Conservation (phyloP, 2,888 invertebrate genomes). For the Lymantria dispar region DNA sequence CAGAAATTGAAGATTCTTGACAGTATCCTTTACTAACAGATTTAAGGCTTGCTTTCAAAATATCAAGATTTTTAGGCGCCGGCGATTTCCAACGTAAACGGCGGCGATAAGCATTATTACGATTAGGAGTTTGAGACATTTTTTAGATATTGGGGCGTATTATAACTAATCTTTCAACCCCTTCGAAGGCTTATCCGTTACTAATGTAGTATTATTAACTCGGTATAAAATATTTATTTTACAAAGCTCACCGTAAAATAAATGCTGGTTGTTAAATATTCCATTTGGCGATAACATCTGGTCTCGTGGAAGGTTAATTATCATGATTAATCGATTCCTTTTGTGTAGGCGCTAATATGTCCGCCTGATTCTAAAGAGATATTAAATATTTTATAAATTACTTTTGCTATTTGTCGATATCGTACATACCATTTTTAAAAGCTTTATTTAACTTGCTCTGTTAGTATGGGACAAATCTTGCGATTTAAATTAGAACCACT, state of each 20-base stretch:
- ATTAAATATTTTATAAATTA: background rate
- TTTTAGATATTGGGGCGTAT: slow-evolving; percentile 5
- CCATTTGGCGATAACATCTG: slow-evolving; percentile 67
- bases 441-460: too few species aligned
- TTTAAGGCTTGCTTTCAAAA: slow-evolving; percentile 57
- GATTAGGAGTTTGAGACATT: background rate
- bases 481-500: too few species aligned
- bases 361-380: slow-evolving; percentile 25
- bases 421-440: too few species aligned
- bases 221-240: slow-evolving; percentile 4
- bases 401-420: too few species aligned
- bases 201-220: background rate
- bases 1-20: slow-evolving; percentile 71
- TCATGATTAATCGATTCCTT: slow-evolving; percentile 67
- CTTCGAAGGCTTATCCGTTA: background rate
- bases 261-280: slow-evolving; percentile 64
- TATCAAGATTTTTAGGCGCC: slow-evolving; percentile 35
- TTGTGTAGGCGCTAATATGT: slow-evolving; percentile 29
- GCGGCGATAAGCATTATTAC: slow-evolving; percentile 12
- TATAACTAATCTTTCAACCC: too few species aligned
- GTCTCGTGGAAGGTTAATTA: slow-evolving; percentile 58
- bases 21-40: slow-evolving; percentile 67
- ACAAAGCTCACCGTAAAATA: slow-evolving; percentile 24
- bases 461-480: too few species aligned
- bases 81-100: slow-evolving; percentile 28